These are phyloP conservation scores for Hormiphora californensis DNA, from an alignment of 37 sponge, comb jelly and placozoan genomes.

Conservation along the genomic window DNA sequence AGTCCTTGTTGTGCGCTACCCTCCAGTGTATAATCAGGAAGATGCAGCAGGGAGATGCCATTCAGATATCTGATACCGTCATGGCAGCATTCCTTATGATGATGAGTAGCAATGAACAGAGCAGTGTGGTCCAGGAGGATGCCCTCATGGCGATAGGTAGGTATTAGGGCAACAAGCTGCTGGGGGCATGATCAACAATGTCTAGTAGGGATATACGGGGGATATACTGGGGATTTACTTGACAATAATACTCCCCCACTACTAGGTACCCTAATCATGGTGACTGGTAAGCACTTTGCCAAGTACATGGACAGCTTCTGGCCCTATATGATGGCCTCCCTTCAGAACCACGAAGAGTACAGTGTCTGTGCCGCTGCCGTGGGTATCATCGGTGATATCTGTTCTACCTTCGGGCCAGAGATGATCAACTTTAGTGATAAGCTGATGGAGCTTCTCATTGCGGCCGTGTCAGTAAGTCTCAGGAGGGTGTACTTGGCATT, in stretches of 20 bases:
- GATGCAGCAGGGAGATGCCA: slow-evolving; percentile 67
- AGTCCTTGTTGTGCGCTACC: slow-evolving; percentile 90
- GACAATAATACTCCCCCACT: background rate
- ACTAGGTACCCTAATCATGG: slow-evolving; percentile 57
- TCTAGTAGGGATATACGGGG: background rate
- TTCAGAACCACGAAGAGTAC: slow-evolving; percentile 68
- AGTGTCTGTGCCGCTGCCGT: slow-evolving; percentile 93
- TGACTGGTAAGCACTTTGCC: slow-evolving; percentile 62
- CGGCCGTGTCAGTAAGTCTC: slow-evolving; percentile 63
- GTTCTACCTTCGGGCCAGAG: slow-evolving; percentile 63
- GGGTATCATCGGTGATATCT: slow-evolving; percentile 93
- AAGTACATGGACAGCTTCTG: slow-evolving; percentile 81
- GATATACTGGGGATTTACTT: background rate
- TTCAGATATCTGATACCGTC: slow-evolving; percentile 66
- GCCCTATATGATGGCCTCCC: slow-evolving; percentile 62
- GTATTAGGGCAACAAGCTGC: slow-evolving; percentile 64
- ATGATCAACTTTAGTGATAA: slow-evolving; percentile 63
- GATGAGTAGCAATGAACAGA: slow-evolving; percentile 61
- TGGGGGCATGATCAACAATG: background rate
- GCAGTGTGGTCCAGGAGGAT: slow-evolving; percentile 89
- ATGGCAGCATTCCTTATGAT: slow-evolving; percentile 75
- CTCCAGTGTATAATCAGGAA: slow-evolving; percentile 75
- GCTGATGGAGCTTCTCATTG: slow-evolving; percentile 67
- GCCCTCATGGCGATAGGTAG: slow-evolving; percentile 85
- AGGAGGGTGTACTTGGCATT: too few species aligned